Base-by-base conservation (phyloP, 2,797 vertebrate genomes). In the Microctenopoma lineatum region DNA sequence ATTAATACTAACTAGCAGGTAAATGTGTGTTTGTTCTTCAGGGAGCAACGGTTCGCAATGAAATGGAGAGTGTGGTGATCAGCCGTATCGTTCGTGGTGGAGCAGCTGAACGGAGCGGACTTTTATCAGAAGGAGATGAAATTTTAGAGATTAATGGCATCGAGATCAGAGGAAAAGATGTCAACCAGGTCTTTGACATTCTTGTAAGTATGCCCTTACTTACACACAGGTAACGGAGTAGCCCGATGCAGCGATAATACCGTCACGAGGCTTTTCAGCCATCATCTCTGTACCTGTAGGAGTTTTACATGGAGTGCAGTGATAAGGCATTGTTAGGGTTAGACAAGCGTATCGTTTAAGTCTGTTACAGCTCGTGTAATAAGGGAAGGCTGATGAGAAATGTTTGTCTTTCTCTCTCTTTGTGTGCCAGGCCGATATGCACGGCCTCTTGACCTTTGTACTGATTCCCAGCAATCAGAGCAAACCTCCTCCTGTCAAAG, bases 171-270 rank as follows among this genome's bases (percentile, higher is more conserved):
- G 97, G 98, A 21, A 98, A 98, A 87, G 98, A 99, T 48, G 98
- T 99, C 89, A 99, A 99, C 89, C 97, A 99, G 73, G 98, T 99
- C 79, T 99, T 98, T 84, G 98, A 99, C 80, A 95, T 99, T 74
- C 87, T 99, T 90, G 98, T 99, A 77, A 94, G 96, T 78, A 25
- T 39, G 3, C n/a, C 14, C 34, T 13, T 4, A 26, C 6, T 7
- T n/a, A 2, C 7, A 2, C 4, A 21, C 16, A 21, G 7, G 45
- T 25, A 18, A 57, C 21, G 13, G 12, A 18, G 15, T 16, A 32
- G 18, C 26, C 47, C 2, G 0, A 9, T n/a, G 13, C 4, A 11
- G 4, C 44, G 27, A 61, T 44, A 38, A 66, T 4, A 25, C 5
- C 27, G n/a, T 6, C 45, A 12, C 47, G 16, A 15, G 26, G 34